Evolutionary conservation across 2,113 vertebrate genomes (phyloP).

Genomic region (Melanocharis versteri): DNA sequence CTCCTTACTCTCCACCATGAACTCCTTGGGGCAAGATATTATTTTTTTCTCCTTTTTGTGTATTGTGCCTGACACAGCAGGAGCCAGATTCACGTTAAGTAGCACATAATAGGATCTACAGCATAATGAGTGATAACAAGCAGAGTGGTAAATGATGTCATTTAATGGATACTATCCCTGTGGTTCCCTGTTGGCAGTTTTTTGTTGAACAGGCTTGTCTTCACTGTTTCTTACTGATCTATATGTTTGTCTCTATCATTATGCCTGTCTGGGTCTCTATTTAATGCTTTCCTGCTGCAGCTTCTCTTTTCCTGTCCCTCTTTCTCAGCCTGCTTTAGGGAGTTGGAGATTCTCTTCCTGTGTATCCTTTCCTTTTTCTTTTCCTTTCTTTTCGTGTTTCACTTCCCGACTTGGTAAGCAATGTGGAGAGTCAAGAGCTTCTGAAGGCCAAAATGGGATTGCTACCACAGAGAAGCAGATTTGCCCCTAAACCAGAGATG

Average conservation of each 20-base stretch:
- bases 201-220: neutral
- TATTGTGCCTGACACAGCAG: neutral
- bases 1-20: neutral
- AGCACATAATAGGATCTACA: neutral
- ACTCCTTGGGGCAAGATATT: neutral
- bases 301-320: neutral
- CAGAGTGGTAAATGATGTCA: neutral
- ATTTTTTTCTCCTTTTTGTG: neutral
- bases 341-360: neutral
- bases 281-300: neutral
- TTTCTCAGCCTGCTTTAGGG: neutral
- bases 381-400: neutral
- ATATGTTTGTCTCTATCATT: neutral
- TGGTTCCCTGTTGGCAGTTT: neutral
- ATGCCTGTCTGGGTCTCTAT: neutral
- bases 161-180: neutral
- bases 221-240: neutral
- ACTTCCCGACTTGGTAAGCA: neutral
- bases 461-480: neutral
- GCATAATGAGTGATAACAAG: neutral
- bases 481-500: neutral
- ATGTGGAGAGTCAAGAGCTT: neutral
- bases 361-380: neutral
- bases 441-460: neutral
- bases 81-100: neutral